Conservation (phyloP, 2,113 vertebrate species). For the Nerophis ophidion region DNA sequence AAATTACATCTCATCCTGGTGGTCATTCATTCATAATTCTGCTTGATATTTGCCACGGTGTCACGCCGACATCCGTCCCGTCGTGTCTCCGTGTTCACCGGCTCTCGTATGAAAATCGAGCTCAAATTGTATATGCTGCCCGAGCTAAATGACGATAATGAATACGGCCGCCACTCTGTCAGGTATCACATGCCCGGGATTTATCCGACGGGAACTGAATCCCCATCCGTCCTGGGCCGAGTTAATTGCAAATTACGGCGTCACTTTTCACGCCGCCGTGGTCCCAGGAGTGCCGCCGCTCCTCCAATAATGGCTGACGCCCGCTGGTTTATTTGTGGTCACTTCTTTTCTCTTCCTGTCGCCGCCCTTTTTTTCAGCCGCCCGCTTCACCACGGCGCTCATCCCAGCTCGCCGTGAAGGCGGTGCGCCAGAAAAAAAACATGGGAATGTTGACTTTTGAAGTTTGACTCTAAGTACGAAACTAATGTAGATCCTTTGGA, state of each 20-base stretch:
- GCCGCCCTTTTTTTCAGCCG: not conserved
- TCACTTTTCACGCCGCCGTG: not conserved
- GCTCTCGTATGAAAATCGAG: not conserved
- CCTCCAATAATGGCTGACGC: conserved; percentile 1
- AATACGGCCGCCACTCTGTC: not conserved
- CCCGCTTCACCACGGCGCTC: not conserved
- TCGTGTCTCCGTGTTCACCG: not conserved
- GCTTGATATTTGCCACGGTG: too few relatives aligned
- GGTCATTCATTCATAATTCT: too few relatives aligned
- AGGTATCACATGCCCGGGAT: not conserved
- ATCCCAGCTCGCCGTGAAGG: not conserved
- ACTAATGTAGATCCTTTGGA: too few relatives aligned
- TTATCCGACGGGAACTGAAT: not conserved
- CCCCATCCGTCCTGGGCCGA: not conserved
- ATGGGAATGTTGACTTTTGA: not conserved
- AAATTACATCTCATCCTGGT: too few relatives aligned
- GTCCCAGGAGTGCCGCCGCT: not conserved
- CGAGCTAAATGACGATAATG: not conserved
- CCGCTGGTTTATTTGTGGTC: conserved; percentile 7
- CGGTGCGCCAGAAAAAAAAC: not conserved
- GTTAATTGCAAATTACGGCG: conserved; percentile 7
- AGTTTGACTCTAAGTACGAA: not conserved
- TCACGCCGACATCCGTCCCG: not conserved
- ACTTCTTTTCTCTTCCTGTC: conserved; percentile 1
- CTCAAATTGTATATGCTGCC: not conserved